Evolutionary conservation across 2,113 vertebrate genomes (phyloP), one percentile per base, ranked within the genome.

Genomic region (Pygoscelis antarcticus): DNA sequence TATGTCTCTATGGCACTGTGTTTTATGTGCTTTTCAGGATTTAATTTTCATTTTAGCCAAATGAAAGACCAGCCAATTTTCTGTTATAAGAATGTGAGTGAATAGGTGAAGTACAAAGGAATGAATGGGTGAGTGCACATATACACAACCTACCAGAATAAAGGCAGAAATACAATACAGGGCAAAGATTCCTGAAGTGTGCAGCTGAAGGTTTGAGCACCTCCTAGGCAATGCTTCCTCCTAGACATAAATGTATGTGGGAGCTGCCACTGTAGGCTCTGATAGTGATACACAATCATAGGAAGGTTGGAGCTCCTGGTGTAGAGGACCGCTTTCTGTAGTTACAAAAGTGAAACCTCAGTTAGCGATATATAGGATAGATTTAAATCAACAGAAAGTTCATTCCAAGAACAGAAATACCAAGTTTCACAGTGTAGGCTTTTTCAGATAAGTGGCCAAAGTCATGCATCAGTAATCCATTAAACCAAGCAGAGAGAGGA

Each of bases 381-480:
- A 60, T 79, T 55, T 42, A 83, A 82, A 76, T 38, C 38, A 82
- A 52, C 11, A 64, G 62, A 47, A 82, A 66, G 20, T 36, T 86
- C 7, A 15, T 60, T 89, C 36, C 27, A 70, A 81, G 36, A 70
- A 17, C 4, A 32, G 38, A 70, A 87, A 71, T 61, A 55, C 2
- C 22, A 49, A 27, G 7, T 75, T 60, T 72, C 71, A 57, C 20
- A 23, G 10, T 0, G 0, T 2, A 58, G 71, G 16, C 5, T 69
- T 89, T 83, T 87, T 65, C 36, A 84, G 29, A 1, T 58, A 74
- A 58, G 20, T 58, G 36, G 6, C 32, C 20, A 49, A 25, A 71
- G 15, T 14, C 21, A 26, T 10, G 12, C 17, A 22, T 55, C 29
- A 42, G 26, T 44, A 57, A 78, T 68, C 17, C 16, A 22, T 72